phyloP scores from a whole-genome alignment of 1,140 invertebrate species.

The Phymastichus coffea region DNA sequence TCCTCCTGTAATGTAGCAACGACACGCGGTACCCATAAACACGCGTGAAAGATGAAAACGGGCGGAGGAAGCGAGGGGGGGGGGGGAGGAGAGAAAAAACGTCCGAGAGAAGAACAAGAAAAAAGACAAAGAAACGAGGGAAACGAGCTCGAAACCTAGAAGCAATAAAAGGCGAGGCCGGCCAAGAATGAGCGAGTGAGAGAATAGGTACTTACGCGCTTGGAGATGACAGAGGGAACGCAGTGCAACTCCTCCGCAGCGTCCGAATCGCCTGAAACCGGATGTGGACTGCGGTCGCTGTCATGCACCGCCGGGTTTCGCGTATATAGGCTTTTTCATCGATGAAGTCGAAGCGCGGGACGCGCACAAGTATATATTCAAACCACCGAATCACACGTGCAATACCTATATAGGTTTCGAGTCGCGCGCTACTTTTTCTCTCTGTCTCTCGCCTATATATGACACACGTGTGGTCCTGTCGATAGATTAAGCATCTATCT shows the following conservation, averaged over 20 bases:
- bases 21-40: no score
- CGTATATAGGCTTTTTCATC: background rate
- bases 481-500: no score
- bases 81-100: slow-evolving; percentile 3
- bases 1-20: no score
- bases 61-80: background rate
- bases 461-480: background rate
- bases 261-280: slow-evolving; percentile 37
- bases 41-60: background rate
- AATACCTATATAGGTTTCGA: no score
- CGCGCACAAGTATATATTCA: background rate
- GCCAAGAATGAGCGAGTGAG: no score
- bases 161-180: slow-evolving; percentile 1
- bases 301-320: slow-evolving; percentile 43
- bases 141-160: slow-evolving; percentile 27
- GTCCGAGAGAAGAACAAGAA: slow-evolving; percentile 2
- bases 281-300: slow-evolving; percentile 57
- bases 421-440: background rate
- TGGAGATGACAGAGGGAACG: slow-evolving; percentile 37
- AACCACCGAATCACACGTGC: no score
- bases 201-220: background rate
- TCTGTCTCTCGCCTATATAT: background rate
- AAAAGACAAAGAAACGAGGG: slow-evolving; percentile 24
- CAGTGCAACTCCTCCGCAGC: slow-evolving; percentile 39
- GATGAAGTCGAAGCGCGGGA: no score